Conservation (phyloP, 1,140 invertebrate species). For the Hermetia illucens region DNA sequence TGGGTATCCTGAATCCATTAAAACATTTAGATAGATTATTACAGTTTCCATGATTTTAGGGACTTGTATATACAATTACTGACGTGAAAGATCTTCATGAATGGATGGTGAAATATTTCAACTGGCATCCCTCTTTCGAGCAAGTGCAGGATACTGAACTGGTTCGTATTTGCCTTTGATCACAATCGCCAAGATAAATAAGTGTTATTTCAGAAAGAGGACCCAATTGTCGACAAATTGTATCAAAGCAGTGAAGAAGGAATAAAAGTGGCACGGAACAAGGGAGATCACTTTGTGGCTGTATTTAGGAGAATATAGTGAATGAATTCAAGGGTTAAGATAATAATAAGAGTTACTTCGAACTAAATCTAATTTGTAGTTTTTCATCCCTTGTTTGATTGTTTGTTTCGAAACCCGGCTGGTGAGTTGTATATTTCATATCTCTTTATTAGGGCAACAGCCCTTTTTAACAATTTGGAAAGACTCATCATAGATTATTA, state of each 20-base stretch:
- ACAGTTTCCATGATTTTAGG: conserved; percentile 39
- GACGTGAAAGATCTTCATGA: conserved; percentile 95
- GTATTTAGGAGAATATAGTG: conserved; percentile 60
- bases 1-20: conserved; percentile 32
- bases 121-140: conserved; percentile 82
- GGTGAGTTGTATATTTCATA: no score
- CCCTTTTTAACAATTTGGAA: no score
- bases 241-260: conserved; percentile 94
- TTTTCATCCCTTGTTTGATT: no score
- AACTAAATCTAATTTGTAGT: no score
- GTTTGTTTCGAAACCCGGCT: no score
- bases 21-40: conserved; percentile 4
- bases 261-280: conserved; percentile 92
- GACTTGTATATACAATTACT: conserved; percentile 88
- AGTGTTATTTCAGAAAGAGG: conserved; percentile 43
- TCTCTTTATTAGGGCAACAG: no score
- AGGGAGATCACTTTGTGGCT: conserved; percentile 85
- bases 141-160: conserved; percentile 56
- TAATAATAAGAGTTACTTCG: no score
- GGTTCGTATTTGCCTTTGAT: conserved; percentile 34
- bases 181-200: conserved; percentile 1
- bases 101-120: conserved; percentile 93
- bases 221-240: conserved; percentile 77
- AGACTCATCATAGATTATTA: no score
- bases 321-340: no score